A percentile compares a stretch with the other conserved stretches of the same genome.
These are phyloP conservation scores for Tethea ocularis DNA, from an alignment of 2,888 invertebrate genomes.

Conservation along the genomic window DNA sequence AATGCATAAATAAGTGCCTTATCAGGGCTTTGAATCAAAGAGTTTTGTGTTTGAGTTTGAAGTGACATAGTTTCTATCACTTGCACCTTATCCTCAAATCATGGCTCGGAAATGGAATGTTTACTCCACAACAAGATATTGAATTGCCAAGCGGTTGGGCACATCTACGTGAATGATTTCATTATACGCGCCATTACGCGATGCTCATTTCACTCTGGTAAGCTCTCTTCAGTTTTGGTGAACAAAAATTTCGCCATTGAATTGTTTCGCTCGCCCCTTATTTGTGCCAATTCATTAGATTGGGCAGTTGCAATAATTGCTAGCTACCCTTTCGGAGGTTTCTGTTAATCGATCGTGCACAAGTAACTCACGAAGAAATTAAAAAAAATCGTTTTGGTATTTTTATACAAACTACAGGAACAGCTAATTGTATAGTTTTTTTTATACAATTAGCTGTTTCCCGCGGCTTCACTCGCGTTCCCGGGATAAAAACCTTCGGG, in stretches of 20 bases:
- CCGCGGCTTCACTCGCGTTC: too few species aligned
- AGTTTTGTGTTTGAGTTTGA: too few species aligned
- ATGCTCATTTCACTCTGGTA: constrained; percentile 39
- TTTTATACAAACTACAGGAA: too few species aligned
- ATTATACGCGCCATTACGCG: constrained; percentile 55
- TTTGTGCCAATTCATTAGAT: constrained; percentile 11
- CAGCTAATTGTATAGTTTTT: too few species aligned
- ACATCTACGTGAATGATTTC: constrained; percentile 55
- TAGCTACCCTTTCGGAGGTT: not conserved
- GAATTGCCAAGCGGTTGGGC: constrained; percentile 45
- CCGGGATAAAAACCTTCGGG: too few species aligned
- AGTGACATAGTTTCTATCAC: constrained; percentile 5
- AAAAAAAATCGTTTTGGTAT: too few species aligned
- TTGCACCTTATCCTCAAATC: constrained; percentile 8
- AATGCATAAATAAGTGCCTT: too few species aligned
- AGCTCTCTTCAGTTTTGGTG: constrained; percentile 22
- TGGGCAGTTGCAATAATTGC: constrained; percentile 1
- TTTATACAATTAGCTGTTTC: too few species aligned
- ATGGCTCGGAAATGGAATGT: constrained; percentile 49
- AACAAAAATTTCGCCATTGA: constrained; percentile 22
- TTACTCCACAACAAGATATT: constrained; percentile 57
- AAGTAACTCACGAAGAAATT: not conserved
- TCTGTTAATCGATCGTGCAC: not conserved
- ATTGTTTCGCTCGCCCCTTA: constrained; percentile 14
- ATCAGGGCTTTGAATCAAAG: too few species aligned